phyloP scores from a whole-genome alignment of 2,888 invertebrate species.

The Chouioia cunea region DNA sequence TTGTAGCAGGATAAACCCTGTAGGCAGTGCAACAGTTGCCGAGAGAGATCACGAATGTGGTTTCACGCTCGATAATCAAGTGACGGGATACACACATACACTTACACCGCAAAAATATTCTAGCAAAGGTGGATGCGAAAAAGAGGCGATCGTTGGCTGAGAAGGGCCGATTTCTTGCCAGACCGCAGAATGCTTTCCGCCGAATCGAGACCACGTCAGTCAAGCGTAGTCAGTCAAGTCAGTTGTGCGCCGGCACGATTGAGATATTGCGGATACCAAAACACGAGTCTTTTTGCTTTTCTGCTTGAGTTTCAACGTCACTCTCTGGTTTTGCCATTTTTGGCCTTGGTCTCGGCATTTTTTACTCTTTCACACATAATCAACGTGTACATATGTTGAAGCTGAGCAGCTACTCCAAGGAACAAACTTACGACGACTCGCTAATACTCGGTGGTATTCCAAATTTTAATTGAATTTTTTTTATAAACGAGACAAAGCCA shows the following conservation, averaged over 20 bases:
- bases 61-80: constrained; percentile 55
- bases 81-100: constrained; percentile 52
- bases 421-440: no score
- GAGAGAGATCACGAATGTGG: constrained; percentile 50
- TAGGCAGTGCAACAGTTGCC: constrained; percentile 15
- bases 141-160: constrained; percentile 46
- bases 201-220: constrained; percentile 33
- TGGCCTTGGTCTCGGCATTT: background rate
- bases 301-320: background rate
- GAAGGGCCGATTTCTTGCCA: constrained; percentile 50
- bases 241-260: constrained; percentile 41
- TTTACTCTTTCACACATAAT: constrained; percentile 35
- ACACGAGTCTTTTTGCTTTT: constrained; percentile 5
- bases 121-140: constrained; percentile 51
- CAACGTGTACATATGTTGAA: background rate
- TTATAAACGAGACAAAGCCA: no score
- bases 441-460: no score
- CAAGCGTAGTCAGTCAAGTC: constrained; percentile 36
- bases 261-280: constrained; percentile 34
- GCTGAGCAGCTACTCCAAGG: no score
- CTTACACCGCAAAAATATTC: constrained; percentile 34
- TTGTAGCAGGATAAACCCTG: background rate
- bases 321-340: constrained; percentile 24
- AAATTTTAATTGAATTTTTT: no score
- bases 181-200: constrained; percentile 46